Base-by-base conservation (phyloP, 2,113 vertebrate species). In the Percina caprodes region DNA sequence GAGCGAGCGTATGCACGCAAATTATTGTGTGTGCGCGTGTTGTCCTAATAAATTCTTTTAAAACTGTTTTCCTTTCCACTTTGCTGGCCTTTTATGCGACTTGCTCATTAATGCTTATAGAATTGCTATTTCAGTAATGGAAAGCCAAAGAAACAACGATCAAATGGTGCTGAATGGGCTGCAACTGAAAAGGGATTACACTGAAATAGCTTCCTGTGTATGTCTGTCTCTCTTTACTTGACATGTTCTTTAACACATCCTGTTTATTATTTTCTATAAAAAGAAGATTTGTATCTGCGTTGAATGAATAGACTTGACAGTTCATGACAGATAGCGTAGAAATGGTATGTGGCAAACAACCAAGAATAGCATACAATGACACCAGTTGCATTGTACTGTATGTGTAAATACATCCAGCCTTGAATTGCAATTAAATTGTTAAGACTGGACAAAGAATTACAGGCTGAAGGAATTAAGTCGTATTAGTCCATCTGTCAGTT, bases 401-500 rank as follows among this genome's bases (percentile, higher is more conserved):
- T 45, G 71, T 24, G 67, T 30, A 85, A 86, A 85, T 19, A 26
- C 61, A 81, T 30, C 49, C 80, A 49, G 79, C 54, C 51, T 74
- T 19, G 54, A 79, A 79, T 78, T 52, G 49, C 79, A 85, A 86
- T 88, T 77, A 82, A 42, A 61, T 61, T 66, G 85, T 86, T 83
- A 79, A 88, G 77, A 63, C 21, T 23, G 76, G 75, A 86, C 83
- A 77, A 82, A 87, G 80, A 86, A 77, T 84, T 77, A 78, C 88
- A 88, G 84, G 87, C 87, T 21, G 77, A 74, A 33, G 79, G 86
- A 90, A 90, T 92, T 91, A 91, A 90, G 89, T 78, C 51, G 69
- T 61, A 92, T 92, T 90, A 90, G 88, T 88, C 87, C 91, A 89
- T 93, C 91, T 91, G 89, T 88, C 85, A 87, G 75, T 85, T 84